Percentiles rank a stretch among this genome's conserved stretches.
These are phyloP conservation scores for Cotesia congregata DNA, from an alignment of 2,888 invertebrate species.

Conservation along the genomic window DNA sequence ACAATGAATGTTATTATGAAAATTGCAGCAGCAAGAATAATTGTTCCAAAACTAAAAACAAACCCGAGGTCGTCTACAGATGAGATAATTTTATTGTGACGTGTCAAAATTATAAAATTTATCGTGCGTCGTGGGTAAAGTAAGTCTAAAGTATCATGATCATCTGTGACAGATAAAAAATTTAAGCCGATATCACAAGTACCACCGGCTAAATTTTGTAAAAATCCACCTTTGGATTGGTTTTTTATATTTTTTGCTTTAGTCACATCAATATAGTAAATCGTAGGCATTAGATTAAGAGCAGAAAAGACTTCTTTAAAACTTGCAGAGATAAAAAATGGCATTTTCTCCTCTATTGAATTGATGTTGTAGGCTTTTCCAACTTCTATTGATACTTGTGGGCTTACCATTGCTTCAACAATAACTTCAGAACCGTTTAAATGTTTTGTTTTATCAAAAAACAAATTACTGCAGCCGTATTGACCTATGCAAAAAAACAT, in stretches of 20 bases:
- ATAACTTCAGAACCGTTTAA: slow-evolving; percentile 14
- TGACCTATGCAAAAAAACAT: too few relatives aligned
- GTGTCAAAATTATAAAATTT: background rate
- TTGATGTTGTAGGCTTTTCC: background rate
- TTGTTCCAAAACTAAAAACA: background rate
- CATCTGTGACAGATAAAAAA: too few relatives aligned
- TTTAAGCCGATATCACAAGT: too few relatives aligned
- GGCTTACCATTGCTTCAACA: background rate
- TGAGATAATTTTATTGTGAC: background rate
- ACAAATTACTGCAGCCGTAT: background rate
- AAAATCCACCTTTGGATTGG: background rate
- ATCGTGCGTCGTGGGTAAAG: background rate
- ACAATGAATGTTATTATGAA: background rate
- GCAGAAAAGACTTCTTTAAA: background rate
- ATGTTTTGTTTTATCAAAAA: slow-evolving; percentile 17
- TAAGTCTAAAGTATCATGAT: background rate
- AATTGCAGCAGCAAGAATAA: background rate
- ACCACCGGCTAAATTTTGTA: background rate
- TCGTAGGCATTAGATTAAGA: background rate
- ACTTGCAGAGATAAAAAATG: background rate
- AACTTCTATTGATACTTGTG: background rate
- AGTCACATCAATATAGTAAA: background rate
- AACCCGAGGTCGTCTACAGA: background rate
- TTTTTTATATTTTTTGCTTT: background rate
- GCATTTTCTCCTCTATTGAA: background rate